Conservation (phyloP, 2,113 vertebrate species). For the Bettongia penicillata region DNA sequence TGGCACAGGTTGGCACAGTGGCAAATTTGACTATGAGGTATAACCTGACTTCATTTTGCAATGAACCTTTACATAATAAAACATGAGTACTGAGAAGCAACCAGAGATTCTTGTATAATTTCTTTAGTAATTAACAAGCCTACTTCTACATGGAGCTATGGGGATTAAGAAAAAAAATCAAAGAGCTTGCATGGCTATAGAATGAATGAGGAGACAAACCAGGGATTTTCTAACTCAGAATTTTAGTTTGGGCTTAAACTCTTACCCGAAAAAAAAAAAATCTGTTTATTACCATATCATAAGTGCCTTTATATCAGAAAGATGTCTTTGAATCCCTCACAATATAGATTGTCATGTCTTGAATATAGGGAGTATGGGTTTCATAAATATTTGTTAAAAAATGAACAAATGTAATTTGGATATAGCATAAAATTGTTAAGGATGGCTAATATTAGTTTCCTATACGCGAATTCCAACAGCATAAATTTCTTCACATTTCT, state of each 20-base stretch:
- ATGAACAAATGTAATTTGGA: conserved; percentile 28
- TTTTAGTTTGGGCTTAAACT: neutral
- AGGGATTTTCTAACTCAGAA: neutral
- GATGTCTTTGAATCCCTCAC: neutral
- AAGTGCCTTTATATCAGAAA: neutral
- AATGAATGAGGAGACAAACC: neutral
- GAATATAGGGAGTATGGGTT: neutral
- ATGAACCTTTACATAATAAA: conserved; percentile 37
- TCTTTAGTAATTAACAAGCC: conserved; percentile 26
- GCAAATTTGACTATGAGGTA: neutral
- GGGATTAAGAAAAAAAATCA: neutral
- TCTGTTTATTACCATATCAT: neutral
- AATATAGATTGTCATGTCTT: conserved; percentile 6
- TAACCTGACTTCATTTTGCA: neutral
- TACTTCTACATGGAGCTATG: neutral
- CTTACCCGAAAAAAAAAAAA: neutral
- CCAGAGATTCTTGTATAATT: conserved; percentile 5
- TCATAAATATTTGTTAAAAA: conserved; percentile 37
- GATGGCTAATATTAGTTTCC: conserved; percentile 21
- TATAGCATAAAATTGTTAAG: conserved; percentile 39
- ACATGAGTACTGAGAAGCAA: neutral
- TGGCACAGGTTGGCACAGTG: conserved; percentile 23
- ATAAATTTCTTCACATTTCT: conserved; percentile 40
- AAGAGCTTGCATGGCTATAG: neutral
- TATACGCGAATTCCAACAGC: neutral